phyloP scores from a whole-genome alignment of 2,797 vertebrate genomes.

The Anguilla marmorata region DNA sequence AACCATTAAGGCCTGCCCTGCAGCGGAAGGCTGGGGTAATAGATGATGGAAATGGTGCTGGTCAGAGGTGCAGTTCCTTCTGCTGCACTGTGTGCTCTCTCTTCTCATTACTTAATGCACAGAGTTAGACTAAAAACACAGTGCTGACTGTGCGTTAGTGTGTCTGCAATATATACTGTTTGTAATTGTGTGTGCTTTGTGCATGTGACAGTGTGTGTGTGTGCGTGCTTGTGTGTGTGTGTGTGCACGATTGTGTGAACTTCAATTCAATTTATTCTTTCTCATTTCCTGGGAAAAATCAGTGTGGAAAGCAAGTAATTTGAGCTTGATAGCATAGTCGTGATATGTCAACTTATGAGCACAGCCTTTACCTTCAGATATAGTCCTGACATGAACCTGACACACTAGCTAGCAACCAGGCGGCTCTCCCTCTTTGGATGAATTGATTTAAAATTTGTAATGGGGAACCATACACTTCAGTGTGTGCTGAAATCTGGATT shows the following conservation, averaged over 20 bases:
- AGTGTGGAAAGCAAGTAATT: not conserved
- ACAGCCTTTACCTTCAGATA: not conserved
- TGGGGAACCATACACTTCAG: not conserved
- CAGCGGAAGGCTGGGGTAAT: slow-evolving; percentile 63
- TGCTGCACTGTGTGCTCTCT: not conserved
- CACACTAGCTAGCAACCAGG: no score
- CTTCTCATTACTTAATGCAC: slow-evolving; percentile 71
- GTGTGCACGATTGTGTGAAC: not conserved
- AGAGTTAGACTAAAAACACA: slow-evolving; percentile 52
- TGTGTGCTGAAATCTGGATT: not conserved
- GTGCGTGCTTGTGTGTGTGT: slow-evolving; percentile 1
- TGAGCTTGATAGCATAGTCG: not conserved
- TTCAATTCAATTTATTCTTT: not conserved
- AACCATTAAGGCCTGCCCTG: slow-evolving; percentile 62
- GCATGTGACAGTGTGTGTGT: slow-evolving; percentile 4
- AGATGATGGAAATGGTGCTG: slow-evolving; percentile 63
- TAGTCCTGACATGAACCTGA: not conserved
- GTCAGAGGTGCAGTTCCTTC: slow-evolving; percentile 39
- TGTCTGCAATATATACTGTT: not conserved
- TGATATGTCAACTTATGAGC: not conserved
- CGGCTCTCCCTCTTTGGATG: not conserved
- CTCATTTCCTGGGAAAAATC: not conserved
- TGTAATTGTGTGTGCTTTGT: not conserved
- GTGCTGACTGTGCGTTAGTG: not conserved
- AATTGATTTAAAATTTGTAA: not conserved